These are phyloP conservation scores for Pagrus major DNA, from an alignment of 2,113 vertebrate genomes.

Conservation along the genomic window DNA sequence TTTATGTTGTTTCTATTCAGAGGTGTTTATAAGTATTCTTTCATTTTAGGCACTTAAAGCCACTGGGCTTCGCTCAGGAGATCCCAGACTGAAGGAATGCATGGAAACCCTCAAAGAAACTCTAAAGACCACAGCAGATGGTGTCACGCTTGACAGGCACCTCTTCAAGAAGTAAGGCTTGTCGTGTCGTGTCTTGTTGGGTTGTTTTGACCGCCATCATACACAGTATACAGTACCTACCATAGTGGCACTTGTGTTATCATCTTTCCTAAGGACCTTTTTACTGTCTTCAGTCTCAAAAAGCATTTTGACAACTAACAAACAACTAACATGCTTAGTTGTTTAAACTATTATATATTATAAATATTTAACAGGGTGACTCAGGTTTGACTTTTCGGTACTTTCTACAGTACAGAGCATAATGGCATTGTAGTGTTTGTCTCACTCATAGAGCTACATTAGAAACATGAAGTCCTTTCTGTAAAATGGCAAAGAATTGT, in stretches of 20 bases:
- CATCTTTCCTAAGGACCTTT: neutral
- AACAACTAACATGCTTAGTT: conserved; percentile 14
- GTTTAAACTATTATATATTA: no score
- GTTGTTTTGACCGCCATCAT: neutral
- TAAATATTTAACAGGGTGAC: no score
- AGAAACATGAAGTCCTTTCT: neutral
- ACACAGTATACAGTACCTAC: neutral
- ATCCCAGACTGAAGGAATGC: conserved; percentile 97
- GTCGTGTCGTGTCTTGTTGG: neutral
- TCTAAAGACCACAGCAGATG: conserved; percentile 92
- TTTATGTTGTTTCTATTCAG: neutral
- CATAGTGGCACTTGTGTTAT: neutral
- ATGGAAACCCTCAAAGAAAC: conserved; percentile 97
- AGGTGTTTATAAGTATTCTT: neutral
- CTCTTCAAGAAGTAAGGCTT: conserved; percentile 95
- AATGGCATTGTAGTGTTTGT: no score
- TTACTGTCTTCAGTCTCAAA: neutral
- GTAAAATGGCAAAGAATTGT: neutral
- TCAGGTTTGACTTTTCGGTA: no score
- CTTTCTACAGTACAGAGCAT: no score
- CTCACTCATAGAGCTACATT: no score
- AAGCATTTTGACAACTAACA: conserved; percentile 5
- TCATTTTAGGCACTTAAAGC: conserved; percentile 92
- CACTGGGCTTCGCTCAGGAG: conserved; percentile 94
- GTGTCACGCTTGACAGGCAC: conserved; percentile 95